Percentiles rank a stretch among this genome's conserved stretches.
phyloP scores from a whole-genome alignment of 2,113 vertebrate species.

The Dolichotis patagonum region DNA sequence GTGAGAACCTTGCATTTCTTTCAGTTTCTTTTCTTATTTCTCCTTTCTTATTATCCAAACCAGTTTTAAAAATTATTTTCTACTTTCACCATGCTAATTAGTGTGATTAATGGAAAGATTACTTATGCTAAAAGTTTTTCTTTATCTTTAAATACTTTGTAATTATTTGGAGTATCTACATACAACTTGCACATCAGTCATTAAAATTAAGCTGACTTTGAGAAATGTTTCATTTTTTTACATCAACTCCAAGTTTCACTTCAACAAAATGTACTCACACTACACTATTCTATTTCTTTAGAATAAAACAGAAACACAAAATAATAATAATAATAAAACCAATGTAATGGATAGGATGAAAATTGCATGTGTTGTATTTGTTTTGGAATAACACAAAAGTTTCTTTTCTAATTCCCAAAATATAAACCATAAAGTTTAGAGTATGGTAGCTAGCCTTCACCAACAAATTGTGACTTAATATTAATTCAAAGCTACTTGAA shows the following conservation, averaged over 20 bases:
- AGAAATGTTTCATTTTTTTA: constrained; percentile 39
- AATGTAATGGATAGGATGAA: neutral
- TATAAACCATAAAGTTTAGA: neutral
- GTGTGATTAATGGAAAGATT: constrained; percentile 5
- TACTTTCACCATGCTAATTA: neutral
- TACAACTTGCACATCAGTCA: neutral
- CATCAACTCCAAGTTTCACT: constrained; percentile 71
- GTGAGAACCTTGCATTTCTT: constrained; percentile 47
- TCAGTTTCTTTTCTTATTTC: constrained; percentile 62
- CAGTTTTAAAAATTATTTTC: constrained; percentile 37
- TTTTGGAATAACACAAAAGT: neutral
- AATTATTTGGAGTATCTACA: constrained; percentile 20
- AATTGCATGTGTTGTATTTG: neutral
- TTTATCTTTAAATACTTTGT: constrained; percentile 11
- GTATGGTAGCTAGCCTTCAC: neutral
- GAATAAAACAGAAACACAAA: constrained; percentile 39
- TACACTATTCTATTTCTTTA: constrained; percentile 34
- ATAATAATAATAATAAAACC: neutral
- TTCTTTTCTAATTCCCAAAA: neutral
- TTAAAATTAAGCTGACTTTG: constrained; percentile 48
- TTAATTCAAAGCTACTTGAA: constrained; percentile 48
- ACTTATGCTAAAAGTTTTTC: neutral
- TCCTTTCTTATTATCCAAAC: constrained; percentile 36
- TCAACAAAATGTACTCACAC: constrained; percentile 56
- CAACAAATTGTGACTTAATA: neutral